Evolutionary conservation across 2,797 vertebrate genomes (phyloP), one percentile per base, ranked within the genome.

Genomic region (Gambelia wislizenii): DNA sequence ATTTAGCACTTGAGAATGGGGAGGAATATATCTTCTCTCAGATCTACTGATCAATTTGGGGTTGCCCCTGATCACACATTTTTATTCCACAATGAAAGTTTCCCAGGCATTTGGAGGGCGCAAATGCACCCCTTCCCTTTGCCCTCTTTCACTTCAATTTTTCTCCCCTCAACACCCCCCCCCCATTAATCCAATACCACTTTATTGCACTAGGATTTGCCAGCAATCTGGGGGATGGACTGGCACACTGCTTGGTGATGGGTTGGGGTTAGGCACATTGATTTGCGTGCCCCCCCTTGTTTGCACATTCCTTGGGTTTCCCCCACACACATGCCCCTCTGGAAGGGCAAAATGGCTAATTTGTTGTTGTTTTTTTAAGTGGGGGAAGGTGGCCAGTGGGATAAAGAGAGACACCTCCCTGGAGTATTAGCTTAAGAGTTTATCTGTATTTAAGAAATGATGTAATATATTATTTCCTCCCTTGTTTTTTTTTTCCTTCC

Each of bases 231-330:
- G 20, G 52, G 69, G 1, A 13, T 44, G 6, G 33, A 27, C 30
- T 27, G 74, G 54, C 54, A 61, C 44, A 54, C 13, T 2, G 16
- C 36, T n/a, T 33, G 6, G 76, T 72, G 78, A 39, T 39, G 39
- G 30, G 86, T 42, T 2, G 25, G 36, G 14, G 8, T 39, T 25
- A 13, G 33, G 78, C 25, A 4, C 14, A 8, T 59, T 49, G 49
- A 39, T 13, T 56, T 44, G 30, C 22, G 56, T 59, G 56, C 20
- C 30, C 39, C 64, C 0, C 14, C 27, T 33, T 16, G 16, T 96
- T 97, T 97, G 97, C 97, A 97, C 97, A 97, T 94, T 93, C 70
- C 44, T 16, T 47, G 10, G 67, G 36, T 81, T 47, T 39, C 67
- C 39, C 52, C 83, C 49, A 39, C n/a, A 1, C 14, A 33, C 49